Evolutionary conservation across 2,888 invertebrate genomes (phyloP), one percentile per base, ranked within the genome.

Genomic region (Ptilodon capucinus): DNA sequence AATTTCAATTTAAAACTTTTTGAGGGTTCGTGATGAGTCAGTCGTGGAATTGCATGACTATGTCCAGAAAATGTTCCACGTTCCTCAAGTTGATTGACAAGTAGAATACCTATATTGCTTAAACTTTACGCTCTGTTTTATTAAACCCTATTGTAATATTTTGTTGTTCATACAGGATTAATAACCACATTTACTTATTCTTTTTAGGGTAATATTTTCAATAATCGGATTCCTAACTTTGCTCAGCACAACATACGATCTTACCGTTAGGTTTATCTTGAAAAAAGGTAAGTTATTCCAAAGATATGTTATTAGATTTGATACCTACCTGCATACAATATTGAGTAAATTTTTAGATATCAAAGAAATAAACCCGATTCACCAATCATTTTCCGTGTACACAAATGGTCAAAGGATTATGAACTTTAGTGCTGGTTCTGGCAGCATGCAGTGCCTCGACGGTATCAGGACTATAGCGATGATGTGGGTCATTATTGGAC

Each of bases 401-500:
- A 79, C 84, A 1, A 91, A 91, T 50, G 71, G 76, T 2, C 67
- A 64, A 40, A 75, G 79, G 7, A 55, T 90, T 2, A 64, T 82
- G 4, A 73, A 69, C 1, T 79, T 78, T 19, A 59, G 60, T 1
- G 57, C 67, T 0, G 56, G 57, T 11, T 48, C 74, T 2, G 71
- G 71, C 7, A 65, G 72, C 11, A 55, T 91, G 39, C 63, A 76
- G 25, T 89, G 89, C 60, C 56, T 91, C 14, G 79, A 88, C 57
- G 91, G 91, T 0, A 74, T 91, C 11, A 71, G 86, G 46, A 66
- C 80, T 0, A 42, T 89, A 0, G 81, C 86, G 11, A 86, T 87
- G 75, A 49, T 79, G 18, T 91, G 91, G 91, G 75, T 91, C 11
- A 64, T 91, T 4, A 18, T 81, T 9, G 83, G 82, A 0, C 91